phyloP scores from a whole-genome alignment of 2,113 vertebrate genomes.

The Gallinago jamesoni region DNA sequence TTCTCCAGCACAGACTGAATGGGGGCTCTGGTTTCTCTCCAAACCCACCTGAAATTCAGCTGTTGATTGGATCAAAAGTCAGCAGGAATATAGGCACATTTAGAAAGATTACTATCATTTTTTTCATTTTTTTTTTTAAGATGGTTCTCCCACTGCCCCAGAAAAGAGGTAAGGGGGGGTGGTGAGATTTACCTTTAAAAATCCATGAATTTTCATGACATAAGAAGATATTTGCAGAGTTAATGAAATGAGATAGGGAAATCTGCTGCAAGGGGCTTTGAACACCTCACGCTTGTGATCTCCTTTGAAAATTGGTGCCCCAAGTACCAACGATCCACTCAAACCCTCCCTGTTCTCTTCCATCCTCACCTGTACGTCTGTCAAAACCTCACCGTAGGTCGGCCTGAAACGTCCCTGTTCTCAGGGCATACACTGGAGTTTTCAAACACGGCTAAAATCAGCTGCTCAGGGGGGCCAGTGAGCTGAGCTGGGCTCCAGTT shows the following conservation, averaged over 20 bases:
- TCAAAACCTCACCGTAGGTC: background rate
- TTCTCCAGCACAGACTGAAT: background rate
- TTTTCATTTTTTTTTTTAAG: background rate
- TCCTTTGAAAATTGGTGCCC: background rate
- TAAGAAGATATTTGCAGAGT: background rate
- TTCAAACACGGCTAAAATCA: background rate
- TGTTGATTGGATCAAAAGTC: background rate
- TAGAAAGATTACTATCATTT: background rate
- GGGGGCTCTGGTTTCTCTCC: background rate
- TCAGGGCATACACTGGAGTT: background rate
- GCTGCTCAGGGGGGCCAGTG: background rate
- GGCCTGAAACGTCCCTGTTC: background rate
- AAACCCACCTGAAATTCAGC: background rate
- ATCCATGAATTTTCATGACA: background rate
- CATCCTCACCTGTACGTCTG: rapidly evolving
- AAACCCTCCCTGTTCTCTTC: background rate
- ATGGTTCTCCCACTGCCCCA: rapidly evolving
- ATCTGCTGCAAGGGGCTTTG: background rate
- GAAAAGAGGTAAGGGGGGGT: background rate
- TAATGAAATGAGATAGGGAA: background rate
- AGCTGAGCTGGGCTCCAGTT: background rate
- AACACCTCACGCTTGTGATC: background rate
- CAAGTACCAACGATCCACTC: background rate
- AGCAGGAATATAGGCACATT: background rate
- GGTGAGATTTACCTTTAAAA: background rate